Percentiles rank a stretch among this genome's conserved stretches.
Conservation (phyloP, 64 coral and sea anemone genomes). For the Montipora foliosa region DNA sequence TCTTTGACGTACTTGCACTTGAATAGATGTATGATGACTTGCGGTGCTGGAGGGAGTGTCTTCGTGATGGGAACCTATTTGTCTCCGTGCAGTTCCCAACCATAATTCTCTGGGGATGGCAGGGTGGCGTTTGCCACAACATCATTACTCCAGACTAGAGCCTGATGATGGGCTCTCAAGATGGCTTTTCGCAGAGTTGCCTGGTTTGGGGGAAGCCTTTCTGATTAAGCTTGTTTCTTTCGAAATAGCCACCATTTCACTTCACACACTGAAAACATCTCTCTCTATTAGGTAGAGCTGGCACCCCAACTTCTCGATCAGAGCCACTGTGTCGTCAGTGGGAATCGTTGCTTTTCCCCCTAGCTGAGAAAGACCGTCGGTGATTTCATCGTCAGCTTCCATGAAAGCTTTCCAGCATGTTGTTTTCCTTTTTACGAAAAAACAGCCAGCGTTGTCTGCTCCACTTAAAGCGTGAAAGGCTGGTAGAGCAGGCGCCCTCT, state of each 20-base stretch:
- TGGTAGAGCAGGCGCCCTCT: slow-evolving; percentile 16
- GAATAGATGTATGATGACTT: no score
- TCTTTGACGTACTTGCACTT: no score
- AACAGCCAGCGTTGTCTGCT: slow-evolving; percentile 16
- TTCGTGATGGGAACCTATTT: not conserved
- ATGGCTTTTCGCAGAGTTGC: slow-evolving; percentile 15
- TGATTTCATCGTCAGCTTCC: slow-evolving; percentile 2
- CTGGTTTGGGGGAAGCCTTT: not conserved
- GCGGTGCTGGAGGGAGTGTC: no score
- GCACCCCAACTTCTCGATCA: slow-evolving; percentile 25
- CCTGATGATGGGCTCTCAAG: slow-evolving; percentile 4
- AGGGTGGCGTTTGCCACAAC: not conserved
- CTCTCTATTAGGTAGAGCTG: slow-evolving; percentile 1
- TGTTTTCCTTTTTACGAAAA: slow-evolving; percentile 13
- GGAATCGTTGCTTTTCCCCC: not conserved
- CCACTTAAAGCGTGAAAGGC: slow-evolving; percentile 25
- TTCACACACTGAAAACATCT: not conserved
- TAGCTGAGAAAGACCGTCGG: not conserved
- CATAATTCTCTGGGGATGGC: slow-evolving; percentile 19
- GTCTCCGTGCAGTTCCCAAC: not conserved
- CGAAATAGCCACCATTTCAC: not conserved
- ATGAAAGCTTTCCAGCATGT: slow-evolving; percentile 38
- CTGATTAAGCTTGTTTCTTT: slow-evolving; percentile 24
- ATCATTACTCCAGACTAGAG: slow-evolving; percentile 18
- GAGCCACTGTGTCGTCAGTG: not conserved